Evolutionary conservation across 2,888 invertebrate species (phyloP).

Genomic region (Leucophenga maculata): DNA sequence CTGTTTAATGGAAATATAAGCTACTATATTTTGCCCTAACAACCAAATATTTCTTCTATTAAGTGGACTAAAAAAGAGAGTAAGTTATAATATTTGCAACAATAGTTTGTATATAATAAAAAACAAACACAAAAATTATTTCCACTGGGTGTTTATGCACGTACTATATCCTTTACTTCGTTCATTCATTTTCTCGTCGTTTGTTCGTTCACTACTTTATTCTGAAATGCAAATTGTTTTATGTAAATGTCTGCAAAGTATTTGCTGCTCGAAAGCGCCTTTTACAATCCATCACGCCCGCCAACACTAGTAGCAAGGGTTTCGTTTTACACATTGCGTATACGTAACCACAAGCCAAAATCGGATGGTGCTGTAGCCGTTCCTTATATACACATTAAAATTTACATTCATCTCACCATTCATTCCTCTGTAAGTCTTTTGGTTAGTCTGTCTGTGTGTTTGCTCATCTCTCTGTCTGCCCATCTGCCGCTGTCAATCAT

Average conservation of each 20-base stretch:
- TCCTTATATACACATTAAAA: slow-evolving; percentile 32
- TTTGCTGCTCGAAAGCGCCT: slow-evolving; percentile 34
- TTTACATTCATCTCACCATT: slow-evolving; percentile 33
- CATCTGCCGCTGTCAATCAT: slow-evolving; percentile 33
- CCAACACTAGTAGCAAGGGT: not conserved
- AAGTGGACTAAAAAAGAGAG: too few species aligned
- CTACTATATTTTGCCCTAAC: too few species aligned
- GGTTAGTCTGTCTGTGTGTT: not conserved
- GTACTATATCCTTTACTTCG: not conserved
- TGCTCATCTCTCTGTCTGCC: slow-evolving; percentile 20
- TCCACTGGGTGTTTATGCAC: not conserved
- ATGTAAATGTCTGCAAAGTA: slow-evolving; percentile 54
- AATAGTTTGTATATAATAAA: too few species aligned
- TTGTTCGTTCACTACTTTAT: slow-evolving; percentile 22
- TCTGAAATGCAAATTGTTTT: slow-evolving; percentile 57
- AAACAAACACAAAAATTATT: too few species aligned
- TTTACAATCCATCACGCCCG: not conserved
- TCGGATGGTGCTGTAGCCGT: slow-evolving; percentile 33
- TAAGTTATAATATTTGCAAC: too few species aligned
- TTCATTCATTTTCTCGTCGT: slow-evolving; percentile 26
- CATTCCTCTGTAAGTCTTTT: slow-evolving; percentile 44
- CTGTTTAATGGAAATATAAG: too few species aligned
- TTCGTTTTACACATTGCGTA: not conserved
- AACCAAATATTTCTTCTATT: too few species aligned
- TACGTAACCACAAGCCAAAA: slow-evolving; percentile 26